Evolutionary conservation across 2,113 vertebrate species (phyloP), one percentile per base, ranked within the genome.

Genomic region (Sinocyclocheilus anshuiensis): DNA sequence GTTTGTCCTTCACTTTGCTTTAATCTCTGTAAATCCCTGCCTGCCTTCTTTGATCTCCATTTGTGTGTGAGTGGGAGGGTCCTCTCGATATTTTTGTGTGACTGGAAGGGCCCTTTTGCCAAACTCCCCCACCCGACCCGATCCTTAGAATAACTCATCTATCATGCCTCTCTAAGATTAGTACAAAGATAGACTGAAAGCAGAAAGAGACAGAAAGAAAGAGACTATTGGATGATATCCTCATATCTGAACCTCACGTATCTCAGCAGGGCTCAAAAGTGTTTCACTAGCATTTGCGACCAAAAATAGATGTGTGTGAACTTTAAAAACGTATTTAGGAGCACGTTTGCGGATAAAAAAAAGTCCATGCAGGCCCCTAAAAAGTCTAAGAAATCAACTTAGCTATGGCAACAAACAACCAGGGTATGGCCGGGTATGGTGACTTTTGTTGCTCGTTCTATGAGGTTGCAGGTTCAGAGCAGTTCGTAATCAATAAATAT

Each of bases 31-130:
- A 86, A 90, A 88, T 85, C 76, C 75, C 79, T 18, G 61, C 50
- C 83, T 85, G 72, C 76, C 80, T 67, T 71, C 86, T 87, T 87
- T 90, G 85, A 88, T 88, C 85, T 87, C 75, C 82, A 85, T 85
- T 71, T 87, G 77, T 72, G 48, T 53, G 13, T 72, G 29, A 76
- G 53, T 65, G 33, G 85, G 63, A 69, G n/a, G 45, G 24, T 67
- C 24, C 63, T 81, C 59, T 81, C 11, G 16, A 61, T 72, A 86
- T 84, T 65, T 86, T 76, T 65, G 18, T 45, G 75, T 77, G 77
- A 81, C 26, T 59, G 24, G 36, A 20, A 26, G n/a, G 50, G 77
- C 24, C 72, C 42, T 72, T 6, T 16, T 12, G 6, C 26, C 81
- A 75, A 65, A n/a, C 22, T 26, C 55, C 36, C 42, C 22, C 22